phyloP scores from a whole-genome alignment of 2,113 vertebrate genomes.

The Catagonus wagneri region DNA sequence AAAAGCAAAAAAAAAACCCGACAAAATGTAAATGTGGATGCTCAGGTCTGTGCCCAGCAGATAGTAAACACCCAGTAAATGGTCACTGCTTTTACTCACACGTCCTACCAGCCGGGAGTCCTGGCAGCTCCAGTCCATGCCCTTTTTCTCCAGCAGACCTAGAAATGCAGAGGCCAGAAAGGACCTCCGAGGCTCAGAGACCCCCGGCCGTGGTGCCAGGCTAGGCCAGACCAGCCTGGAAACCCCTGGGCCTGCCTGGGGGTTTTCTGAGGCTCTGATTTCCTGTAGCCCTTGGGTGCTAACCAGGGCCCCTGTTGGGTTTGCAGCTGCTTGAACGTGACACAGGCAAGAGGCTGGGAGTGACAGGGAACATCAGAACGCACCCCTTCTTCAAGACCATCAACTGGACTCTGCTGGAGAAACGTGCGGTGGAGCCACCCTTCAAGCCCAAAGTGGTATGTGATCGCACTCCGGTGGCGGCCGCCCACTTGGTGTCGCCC shows the following conservation, averaged over 20 bases:
- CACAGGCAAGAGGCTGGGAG: slow-evolving; percentile 92
- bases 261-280: neutral
- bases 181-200: neutral
- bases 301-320: slow-evolving; percentile 54
- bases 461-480: neutral
- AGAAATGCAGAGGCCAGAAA: neutral
- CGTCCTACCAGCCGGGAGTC: rapidly evolving
- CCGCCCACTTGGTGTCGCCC: too few relatives aligned
- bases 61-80: neutral
- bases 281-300: neutral
- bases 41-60: neutral
- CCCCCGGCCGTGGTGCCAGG: neutral
- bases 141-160: neutral
- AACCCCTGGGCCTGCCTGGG: neutral
- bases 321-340: slow-evolving; percentile 97
- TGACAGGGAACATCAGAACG: slow-evolving; percentile 92
- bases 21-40: neutral
- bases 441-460: slow-evolving; percentile 99
- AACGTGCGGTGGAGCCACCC: slow-evolving; percentile 92
- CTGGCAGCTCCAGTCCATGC: rapidly evolving
- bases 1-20: neutral
- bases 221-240: neutral
- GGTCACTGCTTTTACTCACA: neutral
- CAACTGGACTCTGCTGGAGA: slow-evolving; percentile 94
- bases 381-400: slow-evolving; percentile 97